Conservation (phyloP, 2,113 vertebrate species). For the Xyrauchen texanus region DNA sequence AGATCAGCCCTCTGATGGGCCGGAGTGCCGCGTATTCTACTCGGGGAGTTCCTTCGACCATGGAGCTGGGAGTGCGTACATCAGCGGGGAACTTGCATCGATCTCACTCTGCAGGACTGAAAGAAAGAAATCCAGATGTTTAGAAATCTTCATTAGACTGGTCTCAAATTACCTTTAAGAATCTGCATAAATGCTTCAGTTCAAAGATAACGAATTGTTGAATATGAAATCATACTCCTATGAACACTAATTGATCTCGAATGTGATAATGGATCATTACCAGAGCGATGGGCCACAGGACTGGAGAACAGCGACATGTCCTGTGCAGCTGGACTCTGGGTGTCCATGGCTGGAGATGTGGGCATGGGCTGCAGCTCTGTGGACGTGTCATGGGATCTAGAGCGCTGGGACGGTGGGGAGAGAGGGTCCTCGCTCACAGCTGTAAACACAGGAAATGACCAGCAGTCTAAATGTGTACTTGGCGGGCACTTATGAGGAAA, state of each 20-base stretch:
- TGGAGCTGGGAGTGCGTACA: slow-evolving; percentile 93
- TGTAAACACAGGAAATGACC: slow-evolving; percentile 51
- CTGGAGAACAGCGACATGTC: slow-evolving; percentile 87
- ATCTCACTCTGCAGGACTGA: slow-evolving; percentile 84
- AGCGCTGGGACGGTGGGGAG: slow-evolving; percentile 77
- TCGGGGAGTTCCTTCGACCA: slow-evolving; percentile 90
- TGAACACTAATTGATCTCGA: no score
- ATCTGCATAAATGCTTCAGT: not conserved
- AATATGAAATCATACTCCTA: no score
- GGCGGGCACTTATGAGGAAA: no score
- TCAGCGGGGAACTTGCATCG: slow-evolving; percentile 92
- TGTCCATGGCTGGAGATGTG: slow-evolving; percentile 83
- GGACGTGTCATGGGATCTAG: slow-evolving; percentile 80
- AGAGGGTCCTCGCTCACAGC: slow-evolving; percentile 78
- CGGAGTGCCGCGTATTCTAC: slow-evolving; percentile 86
- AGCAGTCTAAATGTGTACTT: no score
- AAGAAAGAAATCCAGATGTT: not conserved
- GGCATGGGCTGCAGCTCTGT: slow-evolving; percentile 90
- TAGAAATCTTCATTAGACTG: no score
- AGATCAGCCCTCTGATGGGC: slow-evolving; percentile 90
- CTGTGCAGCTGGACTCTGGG: slow-evolving; percentile 76
- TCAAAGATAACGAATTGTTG: no score
- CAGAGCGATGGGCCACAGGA: slow-evolving; percentile 80
- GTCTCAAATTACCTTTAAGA: no score
- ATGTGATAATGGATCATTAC: slow-evolving; percentile 61